phyloP scores from a whole-genome alignment of 64 coral and sea anemone species.

The Dendrophyllia cribrosa region DNA sequence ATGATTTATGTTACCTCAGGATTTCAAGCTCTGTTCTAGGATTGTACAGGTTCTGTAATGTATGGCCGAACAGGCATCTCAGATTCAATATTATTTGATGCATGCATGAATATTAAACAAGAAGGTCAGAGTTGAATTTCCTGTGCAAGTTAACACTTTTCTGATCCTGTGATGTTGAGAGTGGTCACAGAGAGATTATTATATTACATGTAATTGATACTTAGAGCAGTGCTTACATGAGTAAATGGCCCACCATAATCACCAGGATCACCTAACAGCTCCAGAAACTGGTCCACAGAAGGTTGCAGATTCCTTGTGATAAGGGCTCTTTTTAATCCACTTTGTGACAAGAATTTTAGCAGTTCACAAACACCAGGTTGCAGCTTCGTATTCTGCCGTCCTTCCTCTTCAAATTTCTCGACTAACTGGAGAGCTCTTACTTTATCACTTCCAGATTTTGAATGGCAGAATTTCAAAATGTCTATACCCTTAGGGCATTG shows the following conservation, averaged over 20 bases:
- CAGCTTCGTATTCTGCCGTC: conserved; percentile 75
- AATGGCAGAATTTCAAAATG: conserved; percentile 72
- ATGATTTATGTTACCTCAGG: no score
- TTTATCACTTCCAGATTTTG: conserved; percentile 64
- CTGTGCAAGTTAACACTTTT: no score
- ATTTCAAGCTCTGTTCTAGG: no score
- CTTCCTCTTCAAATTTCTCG: conserved; percentile 97
- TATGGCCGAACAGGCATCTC: no score
- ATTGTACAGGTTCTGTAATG: no score
- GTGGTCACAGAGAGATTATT: no score
- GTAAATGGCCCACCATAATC: conserved; percentile 88
- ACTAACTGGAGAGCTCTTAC: conserved; percentile 67
- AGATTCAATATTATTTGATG: no score
- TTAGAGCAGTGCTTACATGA: conserved; percentile 73
- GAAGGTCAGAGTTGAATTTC: no score
- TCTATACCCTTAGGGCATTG: conserved; percentile 77
- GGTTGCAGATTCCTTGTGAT: conserved; percentile 86
- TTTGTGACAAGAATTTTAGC: conserved; percentile 68
- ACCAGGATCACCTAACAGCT: conserved; percentile 70
- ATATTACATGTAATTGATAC: no score
- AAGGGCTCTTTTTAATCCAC: conserved; percentile 81
- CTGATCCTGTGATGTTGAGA: no score
- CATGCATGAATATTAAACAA: no score
- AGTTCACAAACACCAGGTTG: conserved; percentile 90
- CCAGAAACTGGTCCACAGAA: conserved; percentile 86